These are phyloP conservation scores for Drosophila quinaria DNA, from an alignment of 2,888 invertebrate species.

Conservation along the genomic window DNA sequence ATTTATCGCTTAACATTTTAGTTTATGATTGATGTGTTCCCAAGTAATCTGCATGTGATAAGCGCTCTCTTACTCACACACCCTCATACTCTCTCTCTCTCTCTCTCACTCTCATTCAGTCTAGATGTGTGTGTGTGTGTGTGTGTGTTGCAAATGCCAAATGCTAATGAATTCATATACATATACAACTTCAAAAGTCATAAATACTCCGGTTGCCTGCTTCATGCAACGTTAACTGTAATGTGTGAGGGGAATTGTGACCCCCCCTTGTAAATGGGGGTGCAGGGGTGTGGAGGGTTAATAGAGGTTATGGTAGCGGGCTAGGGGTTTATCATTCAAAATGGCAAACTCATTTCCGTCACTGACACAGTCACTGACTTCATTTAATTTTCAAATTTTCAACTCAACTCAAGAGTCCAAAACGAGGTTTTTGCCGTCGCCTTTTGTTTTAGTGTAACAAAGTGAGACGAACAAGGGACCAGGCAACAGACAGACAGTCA, in stretches of 20 bases:
- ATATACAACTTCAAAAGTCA: slow-evolving; percentile 67
- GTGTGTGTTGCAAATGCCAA: slow-evolving; percentile 54
- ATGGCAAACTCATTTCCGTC: slow-evolving; percentile 71
- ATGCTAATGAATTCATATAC: slow-evolving; percentile 68
- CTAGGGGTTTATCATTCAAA: slow-evolving; percentile 27
- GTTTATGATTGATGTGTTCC: slow-evolving; percentile 64
- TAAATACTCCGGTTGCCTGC: slow-evolving; percentile 65
- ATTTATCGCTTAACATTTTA: slow-evolving; percentile 67
- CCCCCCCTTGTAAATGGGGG: not conserved
- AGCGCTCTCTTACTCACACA: slow-evolving; percentile 3
- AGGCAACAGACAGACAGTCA: slow-evolving; percentile 14
- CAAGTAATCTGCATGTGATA: slow-evolving; percentile 30
- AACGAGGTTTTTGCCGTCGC: slow-evolving; percentile 57
- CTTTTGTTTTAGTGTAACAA: slow-evolving; percentile 72
- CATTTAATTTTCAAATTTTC: slow-evolving; percentile 75
- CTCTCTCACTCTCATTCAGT: not conserved
- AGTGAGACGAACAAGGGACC: slow-evolving; percentile 62
- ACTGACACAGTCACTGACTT: slow-evolving; percentile 74
- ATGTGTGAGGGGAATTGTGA: slow-evolving; percentile 25
- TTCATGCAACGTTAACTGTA: slow-evolving; percentile 71
- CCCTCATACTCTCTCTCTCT: not conserved
- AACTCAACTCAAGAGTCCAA: slow-evolving; percentile 75
- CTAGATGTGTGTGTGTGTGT: slow-evolving; percentile 8
- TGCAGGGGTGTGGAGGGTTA: not conserved
- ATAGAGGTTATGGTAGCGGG: not conserved